Base-by-base conservation (phyloP, 2,888 invertebrate species). In the Drosophila seclusa region DNA sequence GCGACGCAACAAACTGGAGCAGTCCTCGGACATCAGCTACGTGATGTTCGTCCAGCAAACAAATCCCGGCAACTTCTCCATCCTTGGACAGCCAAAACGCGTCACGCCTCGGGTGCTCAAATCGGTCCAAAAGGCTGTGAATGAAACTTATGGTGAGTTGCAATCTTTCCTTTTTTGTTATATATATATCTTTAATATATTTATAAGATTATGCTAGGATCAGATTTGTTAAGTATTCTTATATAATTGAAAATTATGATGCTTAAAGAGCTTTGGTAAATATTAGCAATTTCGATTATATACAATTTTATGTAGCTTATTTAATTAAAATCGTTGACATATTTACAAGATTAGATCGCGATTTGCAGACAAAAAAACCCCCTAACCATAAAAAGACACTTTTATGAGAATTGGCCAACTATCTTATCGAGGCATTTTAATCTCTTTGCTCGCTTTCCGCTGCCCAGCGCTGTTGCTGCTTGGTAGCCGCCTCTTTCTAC, bases 121-220 rank as follows among this genome's bases (percentile, higher is more conserved):
- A 55, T 91, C 92, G 75, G 93, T 93, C 48, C 83, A 90, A 73
- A 87, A 82, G 80, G 93, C 93, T 90, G 93, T 93, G 91, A 93
- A 90, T 87, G 92, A 92, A 89, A 92, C 91, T 80, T 93, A 93
- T 93, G 93, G 93, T 93, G 91, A 93, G 93, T 93, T 55, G 5
- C 27, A 27, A 49, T 32, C 38, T 38, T 40, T 40, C 32, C 32
- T 11, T 40, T n/a, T 40, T 40, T 40, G 8, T 40, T 18, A 40
- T 8, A 8, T 32, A 32, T 11, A 32, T 11, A 4, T 11, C 32
- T 32, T 32, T 49, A 6, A 18, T 10, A 49, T 18, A 7, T 27
- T 18, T 49, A 10, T 49, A 27, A 27, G 10, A 24, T 27, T 49
- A 6, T 0, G 10, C 10, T 24, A 16, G 1, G 8, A 45, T 45